These are phyloP conservation scores for Vandiemenella viatica DNA, from an alignment of 2,888 invertebrate genomes.

Conservation along the genomic window DNA sequence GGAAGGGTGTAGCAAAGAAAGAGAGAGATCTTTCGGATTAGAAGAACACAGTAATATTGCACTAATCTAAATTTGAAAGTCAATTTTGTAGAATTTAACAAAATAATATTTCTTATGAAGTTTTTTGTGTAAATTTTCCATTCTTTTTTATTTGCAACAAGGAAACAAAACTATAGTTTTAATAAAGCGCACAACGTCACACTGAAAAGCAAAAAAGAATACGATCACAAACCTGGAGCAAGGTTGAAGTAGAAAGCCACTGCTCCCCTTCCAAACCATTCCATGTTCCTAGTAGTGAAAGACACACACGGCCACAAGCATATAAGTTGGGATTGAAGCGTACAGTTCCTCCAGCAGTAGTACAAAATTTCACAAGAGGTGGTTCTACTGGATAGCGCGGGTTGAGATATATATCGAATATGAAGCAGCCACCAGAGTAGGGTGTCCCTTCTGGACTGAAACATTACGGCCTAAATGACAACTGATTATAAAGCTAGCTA, in stretches of 20 bases:
- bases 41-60: no score
- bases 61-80: no score
- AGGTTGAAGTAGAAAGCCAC: conserved; percentile 14
- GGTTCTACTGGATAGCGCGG: conserved; percentile 12
- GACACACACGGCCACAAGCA: conserved; percentile 14
- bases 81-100: no score
- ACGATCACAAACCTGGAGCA: conserved; percentile 14
- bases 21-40: no score
- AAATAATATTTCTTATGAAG: no score
- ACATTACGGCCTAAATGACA: background rate
- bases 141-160: no score
- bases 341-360: conserved; percentile 14
- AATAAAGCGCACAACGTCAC: no score
- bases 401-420: conserved; percentile 16
- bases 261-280: conserved; percentile 14
- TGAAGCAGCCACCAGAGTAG: conserved; percentile 16
- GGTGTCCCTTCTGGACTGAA: conserved; percentile 16
- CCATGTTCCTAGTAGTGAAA: conserved; percentile 17
- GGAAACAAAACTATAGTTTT: no score
- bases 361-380: conserved; percentile 15
- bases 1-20: no score
- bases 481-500: no score
- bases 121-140: no score
- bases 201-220: no score
- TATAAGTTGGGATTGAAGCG: conserved; percentile 17